Evolutionary conservation across 2,888 invertebrate species (phyloP).

Genomic region (Anagyrus pseudococci): DNA sequence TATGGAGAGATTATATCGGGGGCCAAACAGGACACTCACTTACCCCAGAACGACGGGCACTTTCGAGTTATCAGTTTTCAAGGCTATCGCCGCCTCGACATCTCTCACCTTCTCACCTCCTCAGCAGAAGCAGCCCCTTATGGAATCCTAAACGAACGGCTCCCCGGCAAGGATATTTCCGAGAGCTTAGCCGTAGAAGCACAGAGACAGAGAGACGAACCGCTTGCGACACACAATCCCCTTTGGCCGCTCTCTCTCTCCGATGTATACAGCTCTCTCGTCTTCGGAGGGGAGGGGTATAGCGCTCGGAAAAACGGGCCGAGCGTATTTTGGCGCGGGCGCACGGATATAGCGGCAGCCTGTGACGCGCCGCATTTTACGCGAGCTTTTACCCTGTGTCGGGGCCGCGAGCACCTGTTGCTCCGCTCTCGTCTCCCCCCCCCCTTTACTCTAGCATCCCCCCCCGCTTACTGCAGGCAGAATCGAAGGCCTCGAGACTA

Average conservation of each 20-base stretch:
- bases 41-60: no score
- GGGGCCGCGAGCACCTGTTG: conserved; percentile 59
- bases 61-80: conserved; percentile 24
- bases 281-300: not conserved
- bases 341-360: not conserved
- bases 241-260: not conserved
- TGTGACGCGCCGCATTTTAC: conserved; percentile 51
- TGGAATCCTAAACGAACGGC: conserved; percentile 13
- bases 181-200: not conserved
- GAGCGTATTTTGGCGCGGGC: not conserved
- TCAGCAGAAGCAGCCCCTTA: not conserved
- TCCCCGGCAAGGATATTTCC: conserved; percentile 14
- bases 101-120: conserved; percentile 9
- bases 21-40: no score
- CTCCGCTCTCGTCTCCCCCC: conserved; percentile 46
- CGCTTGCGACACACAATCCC: not conserved
- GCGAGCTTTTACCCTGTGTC: conserved; percentile 55
- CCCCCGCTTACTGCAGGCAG: conserved; percentile 43
- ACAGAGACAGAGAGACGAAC: not conserved
- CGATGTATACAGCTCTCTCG: not conserved
- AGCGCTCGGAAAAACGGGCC: conserved; percentile 10
- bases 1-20: no score
- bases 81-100: conserved; percentile 17
- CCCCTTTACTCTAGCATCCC: conserved; percentile 1
- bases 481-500: conserved; percentile 54